These are phyloP conservation scores for Ellobium chinense DNA, from an alignment of 2,888 invertebrate genomes.

Conservation along the genomic window DNA sequence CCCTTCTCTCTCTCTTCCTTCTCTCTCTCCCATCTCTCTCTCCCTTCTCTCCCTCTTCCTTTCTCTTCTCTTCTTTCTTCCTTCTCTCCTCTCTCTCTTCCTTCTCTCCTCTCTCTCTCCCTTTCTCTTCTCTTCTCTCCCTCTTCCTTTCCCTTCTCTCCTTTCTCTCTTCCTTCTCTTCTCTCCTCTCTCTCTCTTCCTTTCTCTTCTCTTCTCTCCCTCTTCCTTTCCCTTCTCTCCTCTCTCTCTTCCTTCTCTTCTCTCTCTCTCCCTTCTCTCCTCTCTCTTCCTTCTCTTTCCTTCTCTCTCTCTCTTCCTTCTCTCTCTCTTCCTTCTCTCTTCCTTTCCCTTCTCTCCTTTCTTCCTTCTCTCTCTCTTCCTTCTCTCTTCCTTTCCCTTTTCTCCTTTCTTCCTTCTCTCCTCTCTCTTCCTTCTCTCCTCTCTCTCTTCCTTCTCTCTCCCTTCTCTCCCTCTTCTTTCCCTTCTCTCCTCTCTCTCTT, in stretches of 20 bases:
- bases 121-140: not conserved
- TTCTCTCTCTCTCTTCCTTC: not conserved
- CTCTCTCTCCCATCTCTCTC: not conserved
- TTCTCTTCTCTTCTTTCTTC: not conserved
- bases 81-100: not conserved
- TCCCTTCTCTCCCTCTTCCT: not conserved
- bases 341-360: not conserved
- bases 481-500: not conserved
- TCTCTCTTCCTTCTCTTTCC: not conserved
- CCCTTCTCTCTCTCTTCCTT: not conserved
- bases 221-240: not conserved
- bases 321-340: not conserved
- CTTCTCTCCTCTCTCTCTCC: too few relatives aligned
- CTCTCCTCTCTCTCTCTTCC: not conserved
- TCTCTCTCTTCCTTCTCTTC: not conserved
- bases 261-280: not conserved
- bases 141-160: not conserved
- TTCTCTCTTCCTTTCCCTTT: not conserved
- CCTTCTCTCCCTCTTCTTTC: not conserved
- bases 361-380: not conserved
- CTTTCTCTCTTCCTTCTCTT: not conserved
- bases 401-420: not conserved
- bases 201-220: slow-evolving; percentile 14
- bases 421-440: too few relatives aligned
- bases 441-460: not conserved